These are phyloP conservation scores for Syngnathoides biaculeatus DNA, from an alignment of 2,113 vertebrate genomes.

Conservation along the genomic window DNA sequence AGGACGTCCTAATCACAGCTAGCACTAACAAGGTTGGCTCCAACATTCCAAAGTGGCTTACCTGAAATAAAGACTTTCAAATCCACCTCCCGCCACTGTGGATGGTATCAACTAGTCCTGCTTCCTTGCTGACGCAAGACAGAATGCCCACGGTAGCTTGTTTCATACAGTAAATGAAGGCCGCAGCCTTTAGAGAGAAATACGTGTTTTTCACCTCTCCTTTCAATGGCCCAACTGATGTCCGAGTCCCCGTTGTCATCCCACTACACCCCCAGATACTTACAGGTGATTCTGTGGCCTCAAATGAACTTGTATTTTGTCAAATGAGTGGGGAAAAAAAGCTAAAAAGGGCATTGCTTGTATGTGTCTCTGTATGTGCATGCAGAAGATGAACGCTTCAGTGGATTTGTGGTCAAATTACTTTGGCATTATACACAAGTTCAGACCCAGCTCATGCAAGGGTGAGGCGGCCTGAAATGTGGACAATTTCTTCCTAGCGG, in stretches of 20 bases:
- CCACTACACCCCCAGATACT: neutral
- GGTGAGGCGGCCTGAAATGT: slow-evolving; percentile 15
- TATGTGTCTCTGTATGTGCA: neutral
- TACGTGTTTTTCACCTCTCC: neutral
- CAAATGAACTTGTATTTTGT: neutral
- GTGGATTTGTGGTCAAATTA: neutral
- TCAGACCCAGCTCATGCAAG: slow-evolving; percentile 21
- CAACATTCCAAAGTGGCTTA: no score
- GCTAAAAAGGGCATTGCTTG: neutral
- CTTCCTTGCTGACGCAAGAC: neutral
- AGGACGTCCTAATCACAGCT: no score
- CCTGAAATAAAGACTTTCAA: neutral
- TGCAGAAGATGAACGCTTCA: neutral
- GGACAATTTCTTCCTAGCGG: slow-evolving; percentile 28
- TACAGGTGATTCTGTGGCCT: neutral
- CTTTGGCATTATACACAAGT: slow-evolving; percentile 12
- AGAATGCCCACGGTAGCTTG: neutral
- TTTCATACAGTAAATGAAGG: neutral
- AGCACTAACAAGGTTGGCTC: no score
- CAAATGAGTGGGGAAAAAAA: neutral
- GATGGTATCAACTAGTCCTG: neutral
- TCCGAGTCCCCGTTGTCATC: neutral
- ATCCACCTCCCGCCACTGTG: neutral
- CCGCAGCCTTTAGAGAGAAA: neutral
- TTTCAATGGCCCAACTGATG: neutral